Base-by-base conservation (phyloP, 2,797 vertebrate genomes). In the Enteromius treurensis region DNA sequence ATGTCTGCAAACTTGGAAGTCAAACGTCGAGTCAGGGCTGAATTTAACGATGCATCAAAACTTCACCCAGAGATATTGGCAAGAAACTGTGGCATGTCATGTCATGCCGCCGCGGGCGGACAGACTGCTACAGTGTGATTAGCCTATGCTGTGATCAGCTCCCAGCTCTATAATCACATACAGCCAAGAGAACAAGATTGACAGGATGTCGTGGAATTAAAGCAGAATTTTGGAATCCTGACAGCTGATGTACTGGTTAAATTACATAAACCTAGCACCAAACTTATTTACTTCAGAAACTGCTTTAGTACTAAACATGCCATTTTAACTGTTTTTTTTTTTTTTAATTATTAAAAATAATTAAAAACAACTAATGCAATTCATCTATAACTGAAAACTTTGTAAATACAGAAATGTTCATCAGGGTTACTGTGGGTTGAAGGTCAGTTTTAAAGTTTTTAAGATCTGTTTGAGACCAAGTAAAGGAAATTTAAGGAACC, bases 41-140 rank as follows among this genome's bases (percentile, higher is more conserved):
- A 42, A 69, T 69, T 77, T 79, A 67, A 53, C 47, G 13, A 79
- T 53, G 64, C 60, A 51, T 65, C 77, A 53, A 53, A 79, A 79
- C 64, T 53, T 79, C 49, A 55, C 64, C 77, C 32, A 3, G 64
- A 81, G 80, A 81, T 23, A 64, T 51, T 81, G 60, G 71, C 47
- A 76, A 29, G 42, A 67, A 82, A 55, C 47, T 29, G 71, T 49
- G 77, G 77, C 47, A 19, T 69, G 64, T 69, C 64, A 40, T 67
- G 80, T 37, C 45, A 75, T 42, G 32, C 2, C 17, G 15, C 71
- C 40, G 47, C n/a, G 23, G 80, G 60, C 32, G n/a, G n/a, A 67
- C 71, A 65, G 80, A 76, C 71, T 53, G 71, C 71, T 74, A 73
- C 37, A 67, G 71, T 74, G 71, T 82, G 58, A 82, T 76, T 76